Evolutionary conservation across 2,888 invertebrate genomes (phyloP), one percentile per base, ranked within the genome.

Genomic region (Baccha elongata): DNA sequence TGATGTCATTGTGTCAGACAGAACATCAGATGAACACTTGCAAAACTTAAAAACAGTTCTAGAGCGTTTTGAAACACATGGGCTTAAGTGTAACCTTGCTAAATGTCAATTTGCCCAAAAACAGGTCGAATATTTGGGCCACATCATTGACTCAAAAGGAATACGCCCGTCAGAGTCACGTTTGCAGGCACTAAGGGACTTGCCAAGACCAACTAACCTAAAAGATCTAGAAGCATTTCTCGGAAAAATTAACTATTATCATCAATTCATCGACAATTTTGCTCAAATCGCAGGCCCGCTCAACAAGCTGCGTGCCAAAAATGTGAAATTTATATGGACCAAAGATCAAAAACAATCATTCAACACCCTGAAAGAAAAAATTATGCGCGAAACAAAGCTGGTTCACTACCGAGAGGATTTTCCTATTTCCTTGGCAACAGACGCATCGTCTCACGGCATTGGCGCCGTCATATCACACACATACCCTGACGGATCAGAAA

Each of bases 361-460:
- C n/a, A n/a, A 35, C 35, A 35, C 35, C 3, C 11, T 35, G 11
- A 35, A 35, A 35, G 35, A 35, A 10, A 3, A 6, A 35, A 35
- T 35, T 8, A 35, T 13, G 53, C 1, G 23, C 8, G 58, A 29
- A 21, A 37, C 52, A 15, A n/a, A n/a, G n/a, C n/a, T 84, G 8
- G 58, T 69, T 7, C 84, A 86, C 60, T 86, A 74, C 23, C 79
- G 83, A 42, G 76, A 75, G 7, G 19, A 65, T 3, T 62, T 72
- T 19, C 80, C 76, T 0, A 13, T 85, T 1, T 53, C 78, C 8
- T 46, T 85, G 19, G 75, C 76, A n/a, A 55, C 58, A 1, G 64
- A 79, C 53, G 71, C 69, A 3, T 84, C 85, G 13, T 50, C 67
- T 7, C 69, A 62, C n/a, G n/a, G n/a, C n/a, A n/a, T n/a, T n/a